Base-by-base conservation (phyloP, 2,888 invertebrate species). In the Euproctis similis region DNA sequence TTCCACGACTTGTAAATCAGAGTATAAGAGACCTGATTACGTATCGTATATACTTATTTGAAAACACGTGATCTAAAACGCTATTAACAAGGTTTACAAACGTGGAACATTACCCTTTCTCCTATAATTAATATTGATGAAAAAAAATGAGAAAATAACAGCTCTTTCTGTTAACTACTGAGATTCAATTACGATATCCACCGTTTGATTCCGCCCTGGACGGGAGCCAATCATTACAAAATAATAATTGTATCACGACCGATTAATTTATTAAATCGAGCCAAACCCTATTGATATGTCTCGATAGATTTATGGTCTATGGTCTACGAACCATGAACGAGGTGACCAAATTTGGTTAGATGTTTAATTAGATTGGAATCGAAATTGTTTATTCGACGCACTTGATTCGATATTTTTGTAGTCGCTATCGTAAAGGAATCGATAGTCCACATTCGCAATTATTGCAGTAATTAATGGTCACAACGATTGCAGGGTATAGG, bases 101-200 rank as follows among this genome's bases (percentile, higher is more conserved):
- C n/a, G n/a, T n/a, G n/a, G n/a, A n/a, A n/a, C n/a, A n/a, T n/a
- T n/a, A n/a, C n/a, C n/a, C n/a, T n/a, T n/a, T n/a, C n/a, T n/a
- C n/a, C n/a, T n/a, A n/a, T n/a, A n/a, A n/a, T n/a, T n/a, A n/a
- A n/a, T n/a, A 14, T 14, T 4, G 14, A 14, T 14, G 6, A 6
- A 14, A 4, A 4, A 14, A 6, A 14, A 14, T 4, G 6, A 4
- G 39, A 33, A 42, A 42, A 34, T 51, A 51, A 30, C 38, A 38
- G 38, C 36, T 32, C 34, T 42, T 50, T 46, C 28, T n/a, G 28
- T 46, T 24, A 41, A 46, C 63, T 55, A 53, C 58, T 56, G 31
- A 70, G 78, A 80, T 80, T 78, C 76, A 78, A 80, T 80, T 80
- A 78, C 64, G 80, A 80, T 78, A 78, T 55, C 52, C 52, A 50